phyloP scores from a whole-genome alignment of 2,888 invertebrate species.

The Chrysolina americana region DNA sequence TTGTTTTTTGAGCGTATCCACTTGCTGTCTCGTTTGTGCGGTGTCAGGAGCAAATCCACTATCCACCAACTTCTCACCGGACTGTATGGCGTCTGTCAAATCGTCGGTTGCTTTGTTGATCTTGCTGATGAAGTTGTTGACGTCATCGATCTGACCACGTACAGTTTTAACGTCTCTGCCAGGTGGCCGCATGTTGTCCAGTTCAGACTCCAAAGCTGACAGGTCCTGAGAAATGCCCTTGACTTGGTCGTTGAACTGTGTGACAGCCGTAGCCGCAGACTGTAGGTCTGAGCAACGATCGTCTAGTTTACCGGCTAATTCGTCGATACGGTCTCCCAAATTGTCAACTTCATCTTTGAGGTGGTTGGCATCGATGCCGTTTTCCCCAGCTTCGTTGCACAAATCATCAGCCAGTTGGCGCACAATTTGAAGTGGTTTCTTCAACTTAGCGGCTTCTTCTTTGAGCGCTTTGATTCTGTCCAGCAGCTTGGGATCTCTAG shows the following conservation, averaged over 20 bases:
- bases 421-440: constrained; percentile 77
- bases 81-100: constrained; percentile 78
- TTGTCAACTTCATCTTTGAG: constrained; percentile 85
- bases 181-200: constrained; percentile 88
- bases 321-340: constrained; percentile 82
- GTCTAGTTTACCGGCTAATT: constrained; percentile 82
- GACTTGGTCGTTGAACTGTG: constrained; percentile 90
- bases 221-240: constrained; percentile 85
- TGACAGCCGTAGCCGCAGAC: constrained; percentile 88
- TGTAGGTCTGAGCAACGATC: constrained; percentile 86
- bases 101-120: constrained; percentile 78
- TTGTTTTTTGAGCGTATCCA: constrained; percentile 84
- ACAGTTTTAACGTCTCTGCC: constrained; percentile 91
- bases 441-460: constrained; percentile 85
- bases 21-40: constrained; percentile 86
- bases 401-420: constrained; percentile 82
- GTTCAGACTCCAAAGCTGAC: constrained; percentile 84
- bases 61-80: constrained; percentile 85
- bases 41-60: constrained; percentile 90
- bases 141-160: constrained; percentile 86
- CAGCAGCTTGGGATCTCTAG: constrained; percentile 86
- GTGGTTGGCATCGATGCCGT: constrained; percentile 83
- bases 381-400: constrained; percentile 81
- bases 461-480: constrained; percentile 87
- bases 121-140: constrained; percentile 77